phyloP scores from a whole-genome alignment of 2,888 invertebrate species.

The Tachina grossa region DNA sequence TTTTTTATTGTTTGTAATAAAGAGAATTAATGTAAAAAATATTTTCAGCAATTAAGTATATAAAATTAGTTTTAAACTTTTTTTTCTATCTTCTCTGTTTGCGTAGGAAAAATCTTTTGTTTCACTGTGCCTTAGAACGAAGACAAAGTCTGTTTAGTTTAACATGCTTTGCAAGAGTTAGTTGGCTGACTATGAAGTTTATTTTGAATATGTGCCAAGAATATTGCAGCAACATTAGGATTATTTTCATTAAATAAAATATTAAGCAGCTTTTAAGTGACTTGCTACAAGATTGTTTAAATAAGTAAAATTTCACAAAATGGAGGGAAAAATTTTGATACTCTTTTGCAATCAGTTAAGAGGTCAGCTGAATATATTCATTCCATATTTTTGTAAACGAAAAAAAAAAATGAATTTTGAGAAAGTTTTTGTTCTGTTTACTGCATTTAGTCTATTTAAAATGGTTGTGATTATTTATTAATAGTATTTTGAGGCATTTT shows the following conservation, averaged over 20 bases:
- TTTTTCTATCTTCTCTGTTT: neutral
- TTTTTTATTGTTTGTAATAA: no score
- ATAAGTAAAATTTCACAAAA: neutral
- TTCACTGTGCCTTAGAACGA: neutral
- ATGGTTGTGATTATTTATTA: no score
- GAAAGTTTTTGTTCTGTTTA: no score
- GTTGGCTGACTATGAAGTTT: slow-evolving; percentile 10
- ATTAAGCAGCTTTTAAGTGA: slow-evolving; percentile 22
- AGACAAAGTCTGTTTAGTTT: slow-evolving; percentile 15
- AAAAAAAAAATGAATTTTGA: no score
- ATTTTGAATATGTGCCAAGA: slow-evolving; percentile 45
- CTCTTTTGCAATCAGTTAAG: neutral
- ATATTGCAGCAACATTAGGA: slow-evolving; percentile 33
- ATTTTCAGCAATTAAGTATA: no score
- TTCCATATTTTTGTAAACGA: no score
- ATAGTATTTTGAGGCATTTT: no score
- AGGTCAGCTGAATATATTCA: no score
- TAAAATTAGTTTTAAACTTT: neutral
- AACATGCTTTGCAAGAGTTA: neutral
- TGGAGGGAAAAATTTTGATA: neutral
- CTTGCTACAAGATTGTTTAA: neutral
- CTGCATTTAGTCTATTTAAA: no score
- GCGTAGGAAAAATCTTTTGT: neutral
- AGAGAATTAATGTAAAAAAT: no score
- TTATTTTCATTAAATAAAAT: slow-evolving; percentile 38